These are phyloP conservation scores for Marisa cornuarietis DNA, from an alignment of 1,140 invertebrate species.

Conservation along the genomic window DNA sequence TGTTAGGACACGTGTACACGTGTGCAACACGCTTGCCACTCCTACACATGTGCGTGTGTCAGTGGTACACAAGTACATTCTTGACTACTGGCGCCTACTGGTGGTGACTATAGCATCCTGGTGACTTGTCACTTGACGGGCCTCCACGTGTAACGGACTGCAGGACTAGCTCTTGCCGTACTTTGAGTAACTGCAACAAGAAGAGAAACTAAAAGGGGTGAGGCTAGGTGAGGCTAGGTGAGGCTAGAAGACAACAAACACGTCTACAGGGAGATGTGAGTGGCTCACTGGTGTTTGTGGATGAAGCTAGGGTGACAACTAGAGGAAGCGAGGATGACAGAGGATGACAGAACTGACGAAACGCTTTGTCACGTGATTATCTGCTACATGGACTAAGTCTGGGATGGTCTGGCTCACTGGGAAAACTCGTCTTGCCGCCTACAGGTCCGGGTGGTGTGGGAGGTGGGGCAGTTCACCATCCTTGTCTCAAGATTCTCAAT, in stretches of 20 bases:
- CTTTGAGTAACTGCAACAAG: conserved; percentile 21
- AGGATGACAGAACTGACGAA: conserved; percentile 1
- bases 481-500: too few species aligned
- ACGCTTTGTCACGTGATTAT: background rate
- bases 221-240: too few species aligned
- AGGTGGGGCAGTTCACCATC: too few species aligned
- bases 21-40: background rate
- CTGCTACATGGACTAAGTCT: background rate
- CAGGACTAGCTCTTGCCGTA: background rate
- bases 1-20: background rate
- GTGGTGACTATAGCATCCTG: conserved; percentile 9
- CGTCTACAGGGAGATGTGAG: background rate
- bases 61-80: background rate
- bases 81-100: too few species aligned
- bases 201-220: conserved; percentile 23
- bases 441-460: too few species aligned
- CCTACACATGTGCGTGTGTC: background rate
- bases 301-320: conserved; percentile 9
- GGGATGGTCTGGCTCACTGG: too few species aligned
- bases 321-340: background rate
- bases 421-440: too few species aligned
- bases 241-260: background rate
- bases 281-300: background rate
- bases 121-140: conserved; percentile 15
- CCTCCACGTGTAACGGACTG: background rate